Percentiles rank a stretch among this genome's conserved stretches.
Conservation (phyloP, 2,797 vertebrate genomes). For the Tragopan temminckii region DNA sequence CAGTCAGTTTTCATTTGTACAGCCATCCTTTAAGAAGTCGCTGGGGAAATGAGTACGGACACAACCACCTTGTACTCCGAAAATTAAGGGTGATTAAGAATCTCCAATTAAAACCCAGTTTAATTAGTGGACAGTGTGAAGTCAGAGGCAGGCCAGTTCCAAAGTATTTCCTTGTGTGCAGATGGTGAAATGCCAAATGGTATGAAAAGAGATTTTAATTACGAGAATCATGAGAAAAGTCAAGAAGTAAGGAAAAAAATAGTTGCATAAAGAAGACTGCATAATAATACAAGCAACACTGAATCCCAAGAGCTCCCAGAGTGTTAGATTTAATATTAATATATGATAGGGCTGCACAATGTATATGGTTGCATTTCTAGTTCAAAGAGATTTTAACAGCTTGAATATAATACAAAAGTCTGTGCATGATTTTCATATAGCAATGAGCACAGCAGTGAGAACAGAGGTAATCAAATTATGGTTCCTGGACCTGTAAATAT, state of each 20-base stretch:
- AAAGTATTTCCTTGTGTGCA: slow-evolving; percentile 42
- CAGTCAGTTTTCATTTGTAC: slow-evolving; percentile 47
- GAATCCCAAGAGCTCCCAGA: not conserved
- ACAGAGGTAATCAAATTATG: not conserved
- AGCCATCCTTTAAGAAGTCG: slow-evolving; percentile 41
- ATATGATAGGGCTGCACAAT: not conserved
- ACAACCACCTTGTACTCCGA: slow-evolving; percentile 10
- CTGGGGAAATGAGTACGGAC: not conserved
- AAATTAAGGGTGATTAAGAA: slow-evolving; percentile 61
- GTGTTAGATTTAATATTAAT: not conserved
- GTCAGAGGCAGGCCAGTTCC: not conserved
- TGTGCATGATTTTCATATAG: not conserved
- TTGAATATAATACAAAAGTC: not conserved
- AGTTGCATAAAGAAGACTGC: not conserved
- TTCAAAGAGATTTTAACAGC: not conserved
- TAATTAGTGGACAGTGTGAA: slow-evolving; percentile 58
- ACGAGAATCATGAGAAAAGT: not conserved
- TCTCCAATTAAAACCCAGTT: not conserved
- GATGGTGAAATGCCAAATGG: slow-evolving; percentile 30
- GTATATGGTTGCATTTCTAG: not conserved
- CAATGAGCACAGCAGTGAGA: not conserved
- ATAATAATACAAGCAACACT: not conserved
- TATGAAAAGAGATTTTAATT: slow-evolving; percentile 56
- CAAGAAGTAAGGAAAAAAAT: not conserved
- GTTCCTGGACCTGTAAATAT: not conserved